Base-by-base conservation (phyloP, 64 coral and sea anemone genomes). In the Montipora capricornis region DNA sequence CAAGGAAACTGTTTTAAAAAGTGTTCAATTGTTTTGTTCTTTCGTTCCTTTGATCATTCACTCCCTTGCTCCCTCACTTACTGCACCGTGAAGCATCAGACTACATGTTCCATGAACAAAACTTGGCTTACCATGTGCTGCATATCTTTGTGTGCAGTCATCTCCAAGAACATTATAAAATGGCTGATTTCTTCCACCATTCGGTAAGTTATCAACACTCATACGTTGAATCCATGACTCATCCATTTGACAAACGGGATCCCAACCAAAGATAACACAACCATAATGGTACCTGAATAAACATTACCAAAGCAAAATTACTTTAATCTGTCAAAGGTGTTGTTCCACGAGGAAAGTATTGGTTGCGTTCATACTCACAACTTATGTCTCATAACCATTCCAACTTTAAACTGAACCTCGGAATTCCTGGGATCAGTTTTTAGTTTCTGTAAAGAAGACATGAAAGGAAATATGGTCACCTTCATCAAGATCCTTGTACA, bases 221-320 rank as follows among this genome's bases (percentile, higher is more conserved):
- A 98, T 98, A 55, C 80, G 96, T 49, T 79, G 79, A 44, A 98
- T 90, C 96, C 96, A 98, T 15, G 73, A 79, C 22, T 98, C 96
- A 24, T 87, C 80, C 96, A 98, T 98, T 49, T 75, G 37, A 87
- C 96, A 98, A 44, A 92, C 89, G 74, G 84, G 75, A 90, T 98
- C 96, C 96, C 96, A 98, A 6, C 96, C 96, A 70, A 93, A 98
- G 44, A 97, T 95, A 64, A 97, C 93, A 92, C 95, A 97, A 2
- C 95, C 95, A 73, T 97, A 97, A 87, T 97, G 77, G 71, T 97
- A 97, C 44, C 95, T 97, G 46, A 46, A 7, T 76, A 83, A 52
- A 57, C 11, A 57, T 57, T 6, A 6, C 53, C 6, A 57, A 57
- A 0, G 53, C 53, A 57, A 57, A 8, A 37, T 37, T 37, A 57